Evolutionary conservation across 2,888 invertebrate genomes (phyloP).

Genomic region (Aphodius sticticus): DNA sequence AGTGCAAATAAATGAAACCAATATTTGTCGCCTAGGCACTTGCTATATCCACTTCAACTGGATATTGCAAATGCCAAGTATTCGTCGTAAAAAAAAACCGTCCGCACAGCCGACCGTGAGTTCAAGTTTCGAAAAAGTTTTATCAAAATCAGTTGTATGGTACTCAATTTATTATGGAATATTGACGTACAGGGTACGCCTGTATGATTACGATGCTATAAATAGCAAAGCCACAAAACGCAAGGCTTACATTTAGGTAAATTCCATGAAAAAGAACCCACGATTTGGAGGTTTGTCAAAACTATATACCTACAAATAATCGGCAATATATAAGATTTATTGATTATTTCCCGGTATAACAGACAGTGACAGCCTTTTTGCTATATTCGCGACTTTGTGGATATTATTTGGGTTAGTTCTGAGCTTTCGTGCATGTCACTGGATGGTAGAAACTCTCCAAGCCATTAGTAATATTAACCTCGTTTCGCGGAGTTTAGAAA

Average conservation of each 20-base stretch:
- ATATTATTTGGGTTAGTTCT: neutral
- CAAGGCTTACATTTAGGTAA: neutral
- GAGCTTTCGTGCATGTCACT: neutral
- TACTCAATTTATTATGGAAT: no score
- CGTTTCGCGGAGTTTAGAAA: neutral
- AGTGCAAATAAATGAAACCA: no score
- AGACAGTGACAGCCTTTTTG: neutral
- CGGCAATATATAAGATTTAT: neutral
- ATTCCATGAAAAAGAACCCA: neutral
- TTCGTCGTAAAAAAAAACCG: no score
- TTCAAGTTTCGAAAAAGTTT: no score
- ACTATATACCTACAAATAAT: neutral
- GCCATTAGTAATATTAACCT: neutral
- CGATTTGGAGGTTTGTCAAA: neutral
- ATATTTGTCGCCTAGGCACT: no score
- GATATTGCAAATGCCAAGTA: no score
- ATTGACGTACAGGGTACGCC: no score
- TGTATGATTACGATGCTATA: no score
- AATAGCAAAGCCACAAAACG: neutral
- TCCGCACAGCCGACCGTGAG: no score
- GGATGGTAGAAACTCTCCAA: neutral
- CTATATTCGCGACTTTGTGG: neutral
- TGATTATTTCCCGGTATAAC: neutral
- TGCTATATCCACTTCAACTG: no score
- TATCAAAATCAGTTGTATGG: no score